Percentiles rank a stretch among this genome's conserved stretches.
Conservation (phyloP, 2,797 vertebrate species). For the Halcyon smyrnensis region DNA sequence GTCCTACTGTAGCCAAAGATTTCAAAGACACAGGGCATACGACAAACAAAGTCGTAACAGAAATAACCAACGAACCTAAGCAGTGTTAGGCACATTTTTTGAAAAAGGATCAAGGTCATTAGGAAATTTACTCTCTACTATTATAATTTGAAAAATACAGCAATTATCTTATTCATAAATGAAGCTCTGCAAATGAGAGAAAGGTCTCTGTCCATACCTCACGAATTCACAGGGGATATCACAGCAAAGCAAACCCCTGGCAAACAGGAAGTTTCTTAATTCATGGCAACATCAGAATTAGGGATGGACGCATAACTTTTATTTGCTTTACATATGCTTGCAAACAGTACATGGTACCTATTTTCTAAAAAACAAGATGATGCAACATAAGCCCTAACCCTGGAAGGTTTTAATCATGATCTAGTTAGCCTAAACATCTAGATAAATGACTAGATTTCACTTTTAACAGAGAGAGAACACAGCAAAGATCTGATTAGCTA, state of each 20-base stretch:
- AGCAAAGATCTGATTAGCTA: neutral
- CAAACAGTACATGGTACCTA: neutral
- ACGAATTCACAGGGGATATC: neutral
- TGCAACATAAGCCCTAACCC: neutral
- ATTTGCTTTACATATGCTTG: neutral
- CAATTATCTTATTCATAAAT: neutral
- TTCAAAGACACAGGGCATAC: neutral
- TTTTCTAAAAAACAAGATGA: neutral
- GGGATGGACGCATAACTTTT: neutral
- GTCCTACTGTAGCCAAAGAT: neutral
- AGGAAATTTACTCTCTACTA: neutral
- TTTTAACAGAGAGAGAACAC: neutral
- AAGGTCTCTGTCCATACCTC: neutral
- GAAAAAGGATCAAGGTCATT: neutral
- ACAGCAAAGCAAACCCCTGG: neutral
- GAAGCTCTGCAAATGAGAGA: neutral
- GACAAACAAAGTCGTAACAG: neutral
- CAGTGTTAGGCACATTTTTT: neutral
- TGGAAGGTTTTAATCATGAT: neutral
- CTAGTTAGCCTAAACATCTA: neutral
- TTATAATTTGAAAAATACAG: neutral
- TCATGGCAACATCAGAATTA: neutral
- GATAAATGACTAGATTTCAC: neutral
- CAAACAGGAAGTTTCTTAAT: neutral
- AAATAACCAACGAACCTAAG: neutral